phyloP scores from a whole-genome alignment of 2,888 invertebrate genomes.

The Ectemnius cavifrons region DNA sequence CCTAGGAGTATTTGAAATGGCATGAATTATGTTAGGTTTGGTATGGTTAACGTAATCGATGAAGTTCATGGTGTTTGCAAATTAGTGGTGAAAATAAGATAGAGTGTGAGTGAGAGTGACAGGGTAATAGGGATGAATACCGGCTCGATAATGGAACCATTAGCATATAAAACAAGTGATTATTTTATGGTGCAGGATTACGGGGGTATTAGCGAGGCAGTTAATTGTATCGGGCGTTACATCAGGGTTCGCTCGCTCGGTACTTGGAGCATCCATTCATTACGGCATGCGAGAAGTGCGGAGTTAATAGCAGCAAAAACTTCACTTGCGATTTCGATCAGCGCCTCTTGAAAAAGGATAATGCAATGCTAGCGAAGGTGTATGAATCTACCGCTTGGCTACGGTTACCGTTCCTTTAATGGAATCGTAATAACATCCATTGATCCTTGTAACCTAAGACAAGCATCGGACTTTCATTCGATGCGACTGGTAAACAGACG shows the following conservation, averaged over 20 bases:
- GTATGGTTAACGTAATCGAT: no score
- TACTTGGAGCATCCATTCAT: not conserved
- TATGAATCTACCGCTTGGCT: not conserved
- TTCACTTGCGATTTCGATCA: conserved; percentile 4
- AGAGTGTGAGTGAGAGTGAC: no score
- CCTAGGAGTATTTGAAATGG: no score
- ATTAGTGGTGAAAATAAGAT: no score
- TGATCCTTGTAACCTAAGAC: not conserved
- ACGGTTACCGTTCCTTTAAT: not conserved
- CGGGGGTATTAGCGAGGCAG: no score
- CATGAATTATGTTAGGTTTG: no score
- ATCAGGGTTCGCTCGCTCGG: not conserved
- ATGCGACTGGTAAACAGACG: not conserved
- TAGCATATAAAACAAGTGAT: not conserved
- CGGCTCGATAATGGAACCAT: not conserved
- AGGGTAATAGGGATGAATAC: no score
- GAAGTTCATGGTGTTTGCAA: no score
- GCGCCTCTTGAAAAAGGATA: conserved; percentile 8
- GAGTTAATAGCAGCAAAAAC: not conserved
- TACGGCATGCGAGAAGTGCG: not conserved
- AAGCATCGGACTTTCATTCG: not conserved
- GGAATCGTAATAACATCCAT: not conserved
- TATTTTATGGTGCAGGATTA: no score
- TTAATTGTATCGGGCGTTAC: no score
- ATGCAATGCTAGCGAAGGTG: not conserved